Base-by-base conservation (phyloP, 2,797 vertebrate species). In the Crenichthys baileyi region DNA sequence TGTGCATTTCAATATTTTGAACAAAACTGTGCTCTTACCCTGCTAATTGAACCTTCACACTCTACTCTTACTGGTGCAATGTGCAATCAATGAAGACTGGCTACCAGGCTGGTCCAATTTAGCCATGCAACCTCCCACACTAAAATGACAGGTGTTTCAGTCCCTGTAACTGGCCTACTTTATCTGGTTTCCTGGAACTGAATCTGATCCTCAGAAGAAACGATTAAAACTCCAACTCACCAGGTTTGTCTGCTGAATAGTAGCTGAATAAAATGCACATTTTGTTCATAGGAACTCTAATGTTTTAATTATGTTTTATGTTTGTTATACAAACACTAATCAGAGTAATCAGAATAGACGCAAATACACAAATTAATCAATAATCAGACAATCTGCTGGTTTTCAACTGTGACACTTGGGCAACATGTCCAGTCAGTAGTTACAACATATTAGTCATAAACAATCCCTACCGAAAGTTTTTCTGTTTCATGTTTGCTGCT, bases 111-210 rank as follows among this genome's bases (percentile, higher is more conserved):
- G n/a, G n/a, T n/a, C n/a, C n/a, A n/a, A n/a, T n/a, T n/a, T n/a
- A n/a, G n/a, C n/a, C n/a, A n/a, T n/a, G n/a, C n/a, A n/a, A n/a
- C n/a, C n/a, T n/a, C n/a, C n/a, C n/a, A n/a, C n/a, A n/a, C n/a
- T n/a, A n/a, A n/a, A n/a, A n/a, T n/a, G n/a, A n/a, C n/a, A n/a
- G n/a, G n/a, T n/a, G n/a, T n/a, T n/a, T n/a, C n/a, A n/a, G n/a
- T n/a, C n/a, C n/a, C n/a, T n/a, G n/a, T 22, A 51, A 41, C 55
- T 72, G 61, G 65, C 73, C 56, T 18, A 67, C 73, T 76, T 72
- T 46, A 31, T 55, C 36, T 22, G 29, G 53, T 3, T 79, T 61
- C 29, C 75, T 75, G 75, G 39, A 77, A 63, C 36, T 50, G 11
- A 48, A 29, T 50, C 58, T 1, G 41, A 73, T 24, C 15, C 29